Base-by-base conservation (phyloP, 2,113 vertebrate species). In the Cyanoderma ruficeps region DNA sequence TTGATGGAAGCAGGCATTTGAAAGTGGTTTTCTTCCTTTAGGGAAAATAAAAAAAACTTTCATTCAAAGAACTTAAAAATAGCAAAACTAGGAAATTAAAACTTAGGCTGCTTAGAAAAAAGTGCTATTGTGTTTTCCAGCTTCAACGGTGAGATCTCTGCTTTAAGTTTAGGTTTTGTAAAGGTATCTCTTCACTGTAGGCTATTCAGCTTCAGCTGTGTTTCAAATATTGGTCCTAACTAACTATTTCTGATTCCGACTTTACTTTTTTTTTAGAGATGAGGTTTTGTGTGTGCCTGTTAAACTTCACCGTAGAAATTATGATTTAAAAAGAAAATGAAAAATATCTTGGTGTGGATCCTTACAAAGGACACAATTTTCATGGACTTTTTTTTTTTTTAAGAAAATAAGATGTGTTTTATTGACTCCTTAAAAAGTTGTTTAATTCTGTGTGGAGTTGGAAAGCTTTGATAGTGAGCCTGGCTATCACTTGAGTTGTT, bases 121-220 rank as follows among this genome's bases (percentile, higher is more conserved):
- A 50, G n/a, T 42, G 15, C 52, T 74, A 2, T 55, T 93, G 59
- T 85, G 35, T 78, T 60, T 91, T 90, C 20, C 23, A 60, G 44
- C 64, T 81, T 91, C 55, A 83, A 8, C 35, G 72, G 39, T 46
- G 83, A 91, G 35, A 56, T 59, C 16, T 27, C 21, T 8, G 9
- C 76, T 55, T 90, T 95, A 44, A 68, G 65, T 92, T 87, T 75
- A 86, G 52, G 20, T 89, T 95, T 93, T 85, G 17, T 85, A n/a
- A 84, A 79, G 60, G 20, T 76, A 5, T 37, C 5, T 74, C 64
- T 84, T 86, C 15, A 77, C 20, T 19, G 8, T 61, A 49, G 68
- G 49, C 80, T 16, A 4, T 74, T 90, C 37, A 69, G 27, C 61
- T 83, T 90, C 31, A 63, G 11, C 33, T 90, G 14, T 59, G 9